Percentiles rank a stretch among this genome's conserved stretches.
These are phyloP conservation scores for Sylvia atricapilla DNA, from an alignment of 2,113 vertebrate genomes.

Conservation along the genomic window DNA sequence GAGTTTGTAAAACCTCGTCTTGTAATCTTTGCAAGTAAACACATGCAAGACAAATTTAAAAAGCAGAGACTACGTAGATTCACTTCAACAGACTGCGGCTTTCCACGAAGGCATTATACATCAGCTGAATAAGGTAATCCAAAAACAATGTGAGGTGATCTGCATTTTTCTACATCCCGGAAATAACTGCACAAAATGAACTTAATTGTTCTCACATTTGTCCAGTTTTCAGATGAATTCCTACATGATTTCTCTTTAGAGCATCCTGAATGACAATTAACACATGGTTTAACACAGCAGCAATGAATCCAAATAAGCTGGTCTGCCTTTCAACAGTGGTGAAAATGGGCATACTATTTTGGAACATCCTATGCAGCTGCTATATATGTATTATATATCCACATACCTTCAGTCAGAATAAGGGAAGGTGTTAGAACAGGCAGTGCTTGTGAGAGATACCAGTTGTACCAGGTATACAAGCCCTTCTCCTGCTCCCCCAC, in stretches of 20 bases:
- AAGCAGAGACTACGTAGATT: neutral
- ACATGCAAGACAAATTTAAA: neutral
- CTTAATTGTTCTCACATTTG: neutral
- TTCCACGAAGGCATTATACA: neutral
- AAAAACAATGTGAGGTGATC: neutral
- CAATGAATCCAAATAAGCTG: neutral
- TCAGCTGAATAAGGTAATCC: neutral
- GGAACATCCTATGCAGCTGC: neutral
- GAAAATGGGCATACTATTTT: neutral
- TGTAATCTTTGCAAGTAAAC: neutral
- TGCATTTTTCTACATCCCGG: neutral
- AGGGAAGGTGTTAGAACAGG: neutral
- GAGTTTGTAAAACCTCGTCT: neutral
- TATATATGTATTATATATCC: no score
- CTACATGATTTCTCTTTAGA: neutral
- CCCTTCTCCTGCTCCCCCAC: accelerated
- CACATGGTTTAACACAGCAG: neutral
- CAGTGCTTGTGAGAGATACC: neutral
- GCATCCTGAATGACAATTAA: neutral
- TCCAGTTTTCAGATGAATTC: neutral
- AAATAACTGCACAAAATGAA: neutral
- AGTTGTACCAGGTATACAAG: accelerated
- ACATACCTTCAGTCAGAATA: neutral
- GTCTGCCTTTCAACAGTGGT: neutral
- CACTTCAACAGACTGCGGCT: neutral